phyloP scores from a whole-genome alignment of 1,140 invertebrate genomes.

The Wiebesia pumilae region DNA sequence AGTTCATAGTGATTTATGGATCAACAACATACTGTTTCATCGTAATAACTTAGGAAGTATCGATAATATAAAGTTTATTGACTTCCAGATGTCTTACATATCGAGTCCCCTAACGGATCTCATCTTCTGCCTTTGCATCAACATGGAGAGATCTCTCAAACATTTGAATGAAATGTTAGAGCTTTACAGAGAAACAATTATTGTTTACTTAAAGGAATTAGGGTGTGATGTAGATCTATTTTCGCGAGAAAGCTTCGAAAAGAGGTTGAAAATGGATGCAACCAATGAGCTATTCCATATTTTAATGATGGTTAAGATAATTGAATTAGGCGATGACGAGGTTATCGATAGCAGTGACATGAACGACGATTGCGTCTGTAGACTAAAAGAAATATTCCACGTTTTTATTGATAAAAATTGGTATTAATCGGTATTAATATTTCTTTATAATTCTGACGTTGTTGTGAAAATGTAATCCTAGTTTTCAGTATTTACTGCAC shows the following conservation, averaged over 20 bases:
- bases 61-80: slow-evolving; percentile 77
- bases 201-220: slow-evolving; percentile 62
- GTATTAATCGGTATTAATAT: slow-evolving; percentile 44
- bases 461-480: not conserved
- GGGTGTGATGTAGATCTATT: slow-evolving; percentile 58
- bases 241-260: slow-evolving; percentile 57
- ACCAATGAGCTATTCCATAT: slow-evolving; percentile 63
- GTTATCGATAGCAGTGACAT: not conserved
- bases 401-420: slow-evolving; percentile 49
- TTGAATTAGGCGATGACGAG: slow-evolving; percentile 60
- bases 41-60: slow-evolving; percentile 60
- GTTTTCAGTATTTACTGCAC: too few species aligned
- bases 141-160: slow-evolving; percentile 71
- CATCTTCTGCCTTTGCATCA: slow-evolving; percentile 77
- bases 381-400: slow-evolving; percentile 48
- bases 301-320: slow-evolving; percentile 64
- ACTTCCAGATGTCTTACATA: slow-evolving; percentile 78
- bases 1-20: slow-evolving; percentile 79
- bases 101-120: slow-evolving; percentile 76
- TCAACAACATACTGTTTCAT: slow-evolving; percentile 78
- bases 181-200: slow-evolving; percentile 75
- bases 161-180: slow-evolving; percentile 73
- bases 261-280: slow-evolving; percentile 56
- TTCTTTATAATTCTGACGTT: not conserved
- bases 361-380: slow-evolving; percentile 46